These are phyloP conservation scores for Vultur gryphus DNA, from an alignment of 2,797 vertebrate genomes.

Conservation along the genomic window DNA sequence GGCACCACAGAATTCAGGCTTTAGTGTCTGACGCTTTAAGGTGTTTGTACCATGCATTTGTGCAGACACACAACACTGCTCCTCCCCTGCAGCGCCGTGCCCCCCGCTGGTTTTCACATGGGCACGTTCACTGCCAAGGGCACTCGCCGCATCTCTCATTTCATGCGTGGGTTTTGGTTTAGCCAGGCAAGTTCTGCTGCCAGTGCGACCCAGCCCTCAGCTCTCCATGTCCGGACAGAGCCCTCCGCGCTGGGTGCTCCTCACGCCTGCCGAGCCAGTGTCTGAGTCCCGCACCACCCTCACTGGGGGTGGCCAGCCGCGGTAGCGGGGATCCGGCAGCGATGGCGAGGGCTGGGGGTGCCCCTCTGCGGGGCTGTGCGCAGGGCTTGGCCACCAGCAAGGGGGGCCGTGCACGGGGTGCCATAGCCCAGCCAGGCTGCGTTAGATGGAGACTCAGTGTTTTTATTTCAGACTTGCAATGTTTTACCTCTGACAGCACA, in stretches of 20 bases:
- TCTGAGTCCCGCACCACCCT: rapidly evolving
- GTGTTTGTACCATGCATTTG: background rate
- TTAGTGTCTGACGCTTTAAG: background rate
- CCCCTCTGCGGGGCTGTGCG: rapidly evolving
- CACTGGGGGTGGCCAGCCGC: background rate
- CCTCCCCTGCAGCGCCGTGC: background rate
- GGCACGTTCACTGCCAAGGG: no score
- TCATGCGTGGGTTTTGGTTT: background rate
- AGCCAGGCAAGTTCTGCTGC: background rate
- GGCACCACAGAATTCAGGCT: background rate
- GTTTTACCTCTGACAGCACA: background rate
- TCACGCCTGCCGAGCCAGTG: rapidly evolving
- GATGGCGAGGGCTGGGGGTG: background rate
- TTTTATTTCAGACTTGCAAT: background rate
- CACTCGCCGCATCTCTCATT: background rate
- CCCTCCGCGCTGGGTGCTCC: background rate
- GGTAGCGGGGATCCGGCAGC: background rate
- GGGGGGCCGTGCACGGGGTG: rapidly evolving
- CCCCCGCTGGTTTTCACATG: rapidly evolving
- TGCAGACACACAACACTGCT: background rate
- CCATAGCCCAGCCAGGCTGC: rapidly evolving
- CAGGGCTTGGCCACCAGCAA: background rate
- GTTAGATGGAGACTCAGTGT: background rate
- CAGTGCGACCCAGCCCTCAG: background rate
- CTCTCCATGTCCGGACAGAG: rapidly evolving